phyloP scores from a whole-genome alignment of 2,113 vertebrate species.

The Chelonoidis abingdonii region DNA sequence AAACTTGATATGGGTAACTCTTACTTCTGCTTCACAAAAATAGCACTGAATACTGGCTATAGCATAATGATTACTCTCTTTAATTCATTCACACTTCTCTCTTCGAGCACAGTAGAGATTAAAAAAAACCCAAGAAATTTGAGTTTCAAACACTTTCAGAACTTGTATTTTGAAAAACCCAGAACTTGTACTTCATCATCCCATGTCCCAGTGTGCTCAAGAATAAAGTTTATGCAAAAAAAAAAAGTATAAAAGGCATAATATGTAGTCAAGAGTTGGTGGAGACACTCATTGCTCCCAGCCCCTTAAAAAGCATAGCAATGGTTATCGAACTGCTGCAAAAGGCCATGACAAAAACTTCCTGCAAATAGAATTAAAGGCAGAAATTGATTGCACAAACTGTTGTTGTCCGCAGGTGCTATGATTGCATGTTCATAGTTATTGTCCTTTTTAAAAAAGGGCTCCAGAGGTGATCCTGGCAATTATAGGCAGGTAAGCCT shows the following conservation, averaged over 20 bases:
- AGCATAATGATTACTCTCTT: slow-evolving; percentile 52
- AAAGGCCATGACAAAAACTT: neutral
- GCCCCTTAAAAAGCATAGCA: neutral
- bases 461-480: neutral
- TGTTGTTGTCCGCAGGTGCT: neutral
- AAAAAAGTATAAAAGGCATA: neutral
- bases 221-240: neutral
- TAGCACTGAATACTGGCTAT: slow-evolving; percentile 72
- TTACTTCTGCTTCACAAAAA: slow-evolving; percentile 74
- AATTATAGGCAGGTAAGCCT: neutral
- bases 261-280: neutral
- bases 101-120: neutral
- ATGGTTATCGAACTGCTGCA: neutral
- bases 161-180: neutral
- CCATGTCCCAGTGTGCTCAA: neutral
- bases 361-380: neutral
- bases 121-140: slow-evolving; percentile 6
- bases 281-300: neutral
- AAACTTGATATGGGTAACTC: slow-evolving; percentile 73
- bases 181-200: neutral
- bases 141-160: neutral
- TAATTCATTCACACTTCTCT: slow-evolving; percentile 68
- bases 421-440: neutral
- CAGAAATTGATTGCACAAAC: neutral
- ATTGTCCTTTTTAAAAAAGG: neutral